These are phyloP conservation scores for Eupithecia pulchellata DNA, from an alignment of 2,888 invertebrate species.

Conservation along the genomic window DNA sequence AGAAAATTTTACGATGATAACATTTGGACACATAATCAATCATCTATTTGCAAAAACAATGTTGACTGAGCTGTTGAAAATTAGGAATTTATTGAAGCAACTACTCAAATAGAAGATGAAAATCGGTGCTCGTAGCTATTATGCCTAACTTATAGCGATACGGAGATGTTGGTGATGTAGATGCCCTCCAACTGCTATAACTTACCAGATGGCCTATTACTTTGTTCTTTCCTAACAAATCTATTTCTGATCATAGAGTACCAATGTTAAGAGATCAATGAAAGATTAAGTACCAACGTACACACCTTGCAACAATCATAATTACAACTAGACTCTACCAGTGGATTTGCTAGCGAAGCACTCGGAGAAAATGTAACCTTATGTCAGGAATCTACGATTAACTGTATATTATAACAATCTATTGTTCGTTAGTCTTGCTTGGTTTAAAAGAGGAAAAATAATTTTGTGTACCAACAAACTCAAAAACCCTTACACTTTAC, in stretches of 20 bases:
- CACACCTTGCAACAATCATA: not conserved
- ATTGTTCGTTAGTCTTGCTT: too few species aligned
- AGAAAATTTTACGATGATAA: not conserved
- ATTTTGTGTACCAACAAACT: too few species aligned
- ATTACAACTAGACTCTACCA: not conserved
- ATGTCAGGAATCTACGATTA: too few species aligned
- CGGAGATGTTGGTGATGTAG: too few species aligned
- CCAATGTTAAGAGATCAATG: not conserved
- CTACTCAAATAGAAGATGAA: not conserved
- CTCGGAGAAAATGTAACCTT: not conserved
- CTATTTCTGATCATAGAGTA: not conserved
- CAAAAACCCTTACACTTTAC: too few species aligned
- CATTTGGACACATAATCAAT: not conserved
- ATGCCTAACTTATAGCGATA: not conserved
- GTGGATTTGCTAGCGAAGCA: not conserved
- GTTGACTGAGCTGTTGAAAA: not conserved
- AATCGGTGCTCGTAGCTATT: not conserved
- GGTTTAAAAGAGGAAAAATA: too few species aligned
- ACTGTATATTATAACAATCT: too few species aligned
- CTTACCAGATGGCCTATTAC: too few species aligned
- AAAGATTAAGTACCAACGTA: too few species aligned
- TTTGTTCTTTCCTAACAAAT: not conserved
- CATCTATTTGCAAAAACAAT: not conserved
- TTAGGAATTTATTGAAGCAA: not conserved
- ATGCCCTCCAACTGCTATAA: too few species aligned